phyloP scores from a whole-genome alignment of 1,140 invertebrate species.

The Phocides pigmalion region DNA sequence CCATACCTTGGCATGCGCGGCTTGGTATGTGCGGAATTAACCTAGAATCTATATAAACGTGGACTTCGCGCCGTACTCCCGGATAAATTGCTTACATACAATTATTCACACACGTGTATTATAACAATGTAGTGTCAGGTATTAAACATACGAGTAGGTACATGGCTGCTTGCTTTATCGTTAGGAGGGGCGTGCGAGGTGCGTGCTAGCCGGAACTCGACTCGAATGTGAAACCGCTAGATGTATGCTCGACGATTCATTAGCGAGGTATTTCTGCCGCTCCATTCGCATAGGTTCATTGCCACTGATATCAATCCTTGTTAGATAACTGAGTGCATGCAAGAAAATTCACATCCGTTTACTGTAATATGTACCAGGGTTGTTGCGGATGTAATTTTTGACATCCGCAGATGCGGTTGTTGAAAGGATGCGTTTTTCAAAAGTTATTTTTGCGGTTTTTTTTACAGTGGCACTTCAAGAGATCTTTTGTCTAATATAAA shows the following conservation, averaged over 20 bases:
- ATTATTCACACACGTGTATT: neutral
- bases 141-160: no score
- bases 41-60: conserved; percentile 5
- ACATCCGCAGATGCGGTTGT: no score
- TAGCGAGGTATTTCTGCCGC: conserved; percentile 43
- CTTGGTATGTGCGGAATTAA: neutral
- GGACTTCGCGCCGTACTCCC: neutral
- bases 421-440: no score
- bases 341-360: conserved; percentile 51
- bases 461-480: no score
- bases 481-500: no score
- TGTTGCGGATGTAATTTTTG: no score
- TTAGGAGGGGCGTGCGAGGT: conserved; percentile 19
- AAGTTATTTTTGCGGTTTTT: no score
- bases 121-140: conserved; percentile 7
- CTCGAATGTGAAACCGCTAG: conserved; percentile 25
- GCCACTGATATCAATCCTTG: conserved; percentile 41
- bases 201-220: conserved; percentile 37
- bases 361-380: conserved; percentile 2
- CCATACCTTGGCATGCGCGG: neutral
- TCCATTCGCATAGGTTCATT: conserved; percentile 42
- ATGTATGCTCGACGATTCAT: conserved; percentile 36
- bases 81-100: neutral
- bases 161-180: neutral
- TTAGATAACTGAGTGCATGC: conserved; percentile 41